Conservation (phyloP, 2,888 invertebrate species). For the Ephialtes manifestator region DNA sequence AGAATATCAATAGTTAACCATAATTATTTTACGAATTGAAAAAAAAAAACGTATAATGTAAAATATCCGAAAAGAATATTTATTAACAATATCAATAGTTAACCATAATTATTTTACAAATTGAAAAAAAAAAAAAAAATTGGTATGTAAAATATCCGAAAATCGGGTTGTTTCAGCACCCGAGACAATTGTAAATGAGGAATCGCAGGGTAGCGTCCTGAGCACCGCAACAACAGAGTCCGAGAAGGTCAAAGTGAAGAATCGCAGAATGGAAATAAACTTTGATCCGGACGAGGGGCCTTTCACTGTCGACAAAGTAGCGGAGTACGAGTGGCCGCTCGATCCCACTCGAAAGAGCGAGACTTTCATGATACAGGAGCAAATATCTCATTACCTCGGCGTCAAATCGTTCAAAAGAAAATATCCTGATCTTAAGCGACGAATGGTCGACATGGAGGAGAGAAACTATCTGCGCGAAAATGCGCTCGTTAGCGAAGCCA, state of each 20-base stretch:
- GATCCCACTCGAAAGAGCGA: slow-evolving; percentile 91
- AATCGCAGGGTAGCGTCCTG: slow-evolving; percentile 94
- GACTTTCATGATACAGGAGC: slow-evolving; percentile 98
- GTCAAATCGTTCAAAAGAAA: slow-evolving; percentile 99
- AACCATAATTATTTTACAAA: no score
- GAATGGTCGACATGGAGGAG: slow-evolving; percentile 96
- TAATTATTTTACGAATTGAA: no score
- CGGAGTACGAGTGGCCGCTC: slow-evolving; percentile 97
- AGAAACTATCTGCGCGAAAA: slow-evolving; percentile 94
- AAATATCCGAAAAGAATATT: no score
- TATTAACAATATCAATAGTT: no score
- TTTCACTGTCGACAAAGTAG: slow-evolving; percentile 94
- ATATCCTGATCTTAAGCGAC: slow-evolving; percentile 94
- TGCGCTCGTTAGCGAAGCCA: slow-evolving; percentile 94
- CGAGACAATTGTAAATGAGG: slow-evolving; percentile 89
- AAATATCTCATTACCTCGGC: slow-evolving; percentile 96
- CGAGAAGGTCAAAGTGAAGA: slow-evolving; percentile 84
- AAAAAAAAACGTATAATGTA: no score
- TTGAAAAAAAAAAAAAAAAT: no score
- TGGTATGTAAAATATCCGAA: neutral
- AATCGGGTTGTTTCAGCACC: slow-evolving; percentile 74
- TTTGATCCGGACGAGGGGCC: slow-evolving; percentile 86
- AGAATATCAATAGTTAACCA: no score
- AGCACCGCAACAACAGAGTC: slow-evolving; percentile 91
- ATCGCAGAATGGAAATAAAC: slow-evolving; percentile 84